These are phyloP conservation scores for Bombus waltoni DNA, from an alignment of 1,140 invertebrate genomes.

Conservation along the genomic window DNA sequence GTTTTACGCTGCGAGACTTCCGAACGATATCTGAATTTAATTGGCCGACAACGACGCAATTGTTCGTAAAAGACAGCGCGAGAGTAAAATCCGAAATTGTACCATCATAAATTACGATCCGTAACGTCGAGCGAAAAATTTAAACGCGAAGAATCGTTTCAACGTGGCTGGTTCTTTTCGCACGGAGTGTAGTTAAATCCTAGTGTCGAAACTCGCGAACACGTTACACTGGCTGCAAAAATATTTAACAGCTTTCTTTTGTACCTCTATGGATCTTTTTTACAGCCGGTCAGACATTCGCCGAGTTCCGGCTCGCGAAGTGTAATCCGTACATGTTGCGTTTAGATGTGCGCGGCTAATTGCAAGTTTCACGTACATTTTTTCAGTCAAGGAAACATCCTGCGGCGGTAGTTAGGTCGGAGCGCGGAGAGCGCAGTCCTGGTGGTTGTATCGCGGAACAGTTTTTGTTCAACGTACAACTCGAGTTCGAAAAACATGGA, in stretches of 20 bases:
- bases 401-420: conserved; percentile 2
- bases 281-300: neutral
- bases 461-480: conserved; percentile 4
- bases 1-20: neutral
- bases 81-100: neutral
- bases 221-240: neutral
- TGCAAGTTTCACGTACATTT: conserved; percentile 53
- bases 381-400: conserved; percentile 39
- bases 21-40: neutral
- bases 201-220: neutral
- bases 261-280: neutral
- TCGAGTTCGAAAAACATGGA: conserved; percentile 34
- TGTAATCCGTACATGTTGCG: neutral
- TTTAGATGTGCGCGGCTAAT: conserved; percentile 45
- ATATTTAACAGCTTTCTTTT: conserved; percentile 30
- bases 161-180: neutral
- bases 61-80: neutral
- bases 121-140: neutral
- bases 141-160: neutral
- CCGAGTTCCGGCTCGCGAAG: neutral
- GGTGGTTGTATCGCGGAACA: neutral
- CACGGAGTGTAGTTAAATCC: neutral
- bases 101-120: neutral
- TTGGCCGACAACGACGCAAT: neutral
- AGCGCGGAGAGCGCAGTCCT: neutral